These are phyloP conservation scores for Glandiceps talaboti DNA, from an alignment of 53 echinoderm and acorn worm species.

Conservation along the genomic window DNA sequence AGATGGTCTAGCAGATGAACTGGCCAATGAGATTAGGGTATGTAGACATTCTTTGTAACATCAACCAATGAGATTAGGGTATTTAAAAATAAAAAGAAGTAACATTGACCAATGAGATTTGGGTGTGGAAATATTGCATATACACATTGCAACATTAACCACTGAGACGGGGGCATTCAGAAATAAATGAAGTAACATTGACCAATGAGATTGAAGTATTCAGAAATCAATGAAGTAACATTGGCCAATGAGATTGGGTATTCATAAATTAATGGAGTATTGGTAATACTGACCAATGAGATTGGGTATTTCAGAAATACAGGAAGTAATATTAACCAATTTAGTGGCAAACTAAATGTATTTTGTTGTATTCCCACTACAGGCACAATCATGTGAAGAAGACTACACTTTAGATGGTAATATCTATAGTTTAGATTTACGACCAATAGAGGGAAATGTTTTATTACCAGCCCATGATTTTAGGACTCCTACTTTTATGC, in stretches of 20 bases:
- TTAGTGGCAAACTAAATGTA: neutral
- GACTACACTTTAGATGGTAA: conserved; percentile 65
- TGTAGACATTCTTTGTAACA: conserved; percentile 3
- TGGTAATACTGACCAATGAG: no score
- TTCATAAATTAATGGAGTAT: no score
- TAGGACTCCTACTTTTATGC: conserved; percentile 39
- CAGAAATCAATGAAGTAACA: no score
- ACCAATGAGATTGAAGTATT: no score
- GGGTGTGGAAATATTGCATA: no score
- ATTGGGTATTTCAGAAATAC: neutral
- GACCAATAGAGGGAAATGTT: conserved; percentile 68
- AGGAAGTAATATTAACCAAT: neutral
- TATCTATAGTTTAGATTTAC: conserved; percentile 56
- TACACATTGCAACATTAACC: no score
- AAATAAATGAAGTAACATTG: no score
- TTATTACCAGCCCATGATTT: conserved; percentile 47
- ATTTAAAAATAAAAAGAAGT: no score
- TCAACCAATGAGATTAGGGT: no score
- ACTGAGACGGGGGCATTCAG: no score
- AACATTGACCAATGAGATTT: no score
- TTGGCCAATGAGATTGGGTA: no score
- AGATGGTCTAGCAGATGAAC: conserved; percentile 80
- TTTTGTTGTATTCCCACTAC: neutral
- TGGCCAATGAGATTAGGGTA: conserved; percentile 72
- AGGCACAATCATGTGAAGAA: conserved; percentile 50